Base-by-base conservation (phyloP, 2,797 vertebrate genomes). In the Cercopithecus petaurista region DNA sequence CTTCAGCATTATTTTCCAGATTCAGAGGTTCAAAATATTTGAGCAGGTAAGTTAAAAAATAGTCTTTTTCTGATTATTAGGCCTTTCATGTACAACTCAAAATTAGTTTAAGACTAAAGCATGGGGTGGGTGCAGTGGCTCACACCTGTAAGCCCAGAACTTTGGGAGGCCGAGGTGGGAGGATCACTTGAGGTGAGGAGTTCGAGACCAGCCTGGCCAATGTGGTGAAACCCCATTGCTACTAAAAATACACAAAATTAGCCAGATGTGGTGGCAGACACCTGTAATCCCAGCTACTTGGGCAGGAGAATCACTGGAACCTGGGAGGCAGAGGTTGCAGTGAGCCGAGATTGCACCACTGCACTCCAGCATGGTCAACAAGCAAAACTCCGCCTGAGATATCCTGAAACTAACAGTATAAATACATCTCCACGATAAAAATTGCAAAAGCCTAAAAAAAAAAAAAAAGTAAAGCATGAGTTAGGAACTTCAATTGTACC, bases 51-150 rank as follows among this genome's bases (percentile, higher is more conserved):
- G 77, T 61, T 57, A 73, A 88, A 95, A 76, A 59, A 39, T 85
- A 93, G 41, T 30, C 26, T 87, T 48, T 28, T 90, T 96, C 72
- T 85, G 59, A 55, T 97, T 88, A 83, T 88, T 85, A 36, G 36
- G 80, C 7, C 24, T 92, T 90, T 88, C 77, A 75, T 79, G n/a
- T 46, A 80, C 36, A 83, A n/a, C 41, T 97, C 33, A 92, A 84
- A 92, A 52, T 92, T 87, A 70, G 30, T 87, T 80, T 67, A 39
- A 67, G 81, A 89, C 79, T 91, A 92, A 88, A 90, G 13, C 75
- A 61, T 41, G 22, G 17, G n/a, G n/a, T 4, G 4, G 67, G 33
- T 67, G 61, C 17, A 4, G 30, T n/a, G 61, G 61, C 30, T 64
- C 30, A n/a, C 7, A 7, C 61, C 14, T 67, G 17, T 67, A 67